These are phyloP conservation scores for Acanthosoma haemorrhoidale DNA, from an alignment of 2,888 invertebrate species.

Conservation along the genomic window DNA sequence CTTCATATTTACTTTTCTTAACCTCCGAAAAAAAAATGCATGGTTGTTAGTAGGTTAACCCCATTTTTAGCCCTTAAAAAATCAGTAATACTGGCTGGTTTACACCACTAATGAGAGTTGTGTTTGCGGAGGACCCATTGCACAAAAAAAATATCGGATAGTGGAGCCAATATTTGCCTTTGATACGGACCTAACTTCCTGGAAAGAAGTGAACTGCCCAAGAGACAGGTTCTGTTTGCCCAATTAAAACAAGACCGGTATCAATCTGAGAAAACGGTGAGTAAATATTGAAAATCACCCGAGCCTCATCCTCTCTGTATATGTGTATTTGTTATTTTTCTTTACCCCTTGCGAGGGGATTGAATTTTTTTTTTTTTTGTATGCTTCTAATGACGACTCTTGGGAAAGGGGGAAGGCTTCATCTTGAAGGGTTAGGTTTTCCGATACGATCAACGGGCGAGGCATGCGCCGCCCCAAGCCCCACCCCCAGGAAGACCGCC, in stretches of 20 bases:
- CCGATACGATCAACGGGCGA: conserved; percentile 21
- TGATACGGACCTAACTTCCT: conserved; percentile 1
- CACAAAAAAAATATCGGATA: not conserved
- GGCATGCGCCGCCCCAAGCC: conserved; percentile 21
- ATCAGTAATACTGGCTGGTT: not conserved
- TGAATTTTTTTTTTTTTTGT: not conserved
- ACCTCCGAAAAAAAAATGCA: not conserved
- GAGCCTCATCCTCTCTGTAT: not conserved
- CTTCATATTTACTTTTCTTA: no score
- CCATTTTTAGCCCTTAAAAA: not conserved
- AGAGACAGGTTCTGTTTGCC: conserved; percentile 17
- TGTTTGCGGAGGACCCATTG: not conserved
- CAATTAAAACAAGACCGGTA: conserved; percentile 23
- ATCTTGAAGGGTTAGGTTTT: conserved; percentile 22
- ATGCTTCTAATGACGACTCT: conserved; percentile 13
- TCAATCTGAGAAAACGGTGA: conserved; percentile 6
- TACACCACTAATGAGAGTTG: not conserved
- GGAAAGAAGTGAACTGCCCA: not conserved
- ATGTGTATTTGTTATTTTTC: not conserved
- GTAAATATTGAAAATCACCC: conserved; percentile 25
- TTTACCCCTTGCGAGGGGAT: not conserved
- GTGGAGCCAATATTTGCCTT: not conserved
- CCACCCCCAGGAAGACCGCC: not conserved
- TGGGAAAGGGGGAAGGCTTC: not conserved
- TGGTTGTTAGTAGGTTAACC: not conserved